Conservation (phyloP, 2,888 invertebrate genomes). For the Tenthredo notha region DNA sequence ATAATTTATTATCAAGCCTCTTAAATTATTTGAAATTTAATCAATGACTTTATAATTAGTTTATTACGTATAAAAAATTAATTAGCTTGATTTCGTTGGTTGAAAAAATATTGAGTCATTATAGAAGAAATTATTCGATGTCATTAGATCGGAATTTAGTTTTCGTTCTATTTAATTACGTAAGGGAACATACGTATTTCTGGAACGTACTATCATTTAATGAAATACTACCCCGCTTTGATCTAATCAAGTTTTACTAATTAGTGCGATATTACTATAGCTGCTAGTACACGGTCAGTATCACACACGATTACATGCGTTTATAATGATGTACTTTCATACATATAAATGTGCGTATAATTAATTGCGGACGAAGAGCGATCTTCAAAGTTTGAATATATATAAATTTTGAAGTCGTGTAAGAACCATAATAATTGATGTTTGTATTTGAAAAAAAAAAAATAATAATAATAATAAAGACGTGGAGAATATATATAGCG, state of each 20-base stretch:
- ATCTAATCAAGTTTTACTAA: background rate
- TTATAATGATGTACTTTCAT: background rate
- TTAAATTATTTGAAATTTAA: background rate
- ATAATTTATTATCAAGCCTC: background rate
- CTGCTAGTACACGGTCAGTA: background rate
- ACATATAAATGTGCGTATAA: background rate
- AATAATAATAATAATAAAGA: background rate
- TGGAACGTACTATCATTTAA: background rate
- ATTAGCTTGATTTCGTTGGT: slow-evolving; percentile 3
- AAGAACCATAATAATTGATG: background rate
- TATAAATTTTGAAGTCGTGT: background rate
- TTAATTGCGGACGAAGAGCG: background rate
- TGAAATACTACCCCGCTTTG: background rate
- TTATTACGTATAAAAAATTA: background rate
- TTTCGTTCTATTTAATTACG: background rate
- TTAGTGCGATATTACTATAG: background rate
- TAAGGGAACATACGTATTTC: background rate
- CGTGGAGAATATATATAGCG: background rate
- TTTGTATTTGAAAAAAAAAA: background rate
- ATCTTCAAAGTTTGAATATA: background rate
- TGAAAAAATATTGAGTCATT: background rate
- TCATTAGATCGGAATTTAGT: background rate
- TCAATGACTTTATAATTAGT: background rate
- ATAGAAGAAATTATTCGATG: background rate
- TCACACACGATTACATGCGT: background rate